Base-by-base conservation (phyloP, 1,140 invertebrate genomes). In the Danaus melanippus region DNA sequence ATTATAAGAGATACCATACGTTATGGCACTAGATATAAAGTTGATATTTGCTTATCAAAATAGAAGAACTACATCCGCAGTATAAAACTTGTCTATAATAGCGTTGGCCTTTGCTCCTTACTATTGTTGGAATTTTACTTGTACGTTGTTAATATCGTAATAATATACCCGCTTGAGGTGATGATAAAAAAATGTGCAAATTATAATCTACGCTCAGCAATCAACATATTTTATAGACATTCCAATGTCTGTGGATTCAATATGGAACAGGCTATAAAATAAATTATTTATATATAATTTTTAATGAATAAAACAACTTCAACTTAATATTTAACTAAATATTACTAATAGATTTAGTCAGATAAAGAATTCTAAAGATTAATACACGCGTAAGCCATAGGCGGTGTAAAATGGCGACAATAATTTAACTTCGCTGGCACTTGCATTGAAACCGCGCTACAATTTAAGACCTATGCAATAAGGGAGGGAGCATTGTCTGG, bases 381-480 rank as follows among this genome's bases (percentile, higher is more conserved):
- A 71, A 66, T 52, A 57, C 78, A 83, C 74, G 77, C 78, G 74
- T 79, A 67, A 46, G 53, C 64, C 42, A 71, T 63, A 69, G 73
- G 71, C 74, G 67, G 69, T 76, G 81, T 78, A 67, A 74, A 69
- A 76, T 77, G 71, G 73, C 69, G 69, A 79, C 79, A 76, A 85
- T 85, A 82, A 84, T 79, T 85, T 82, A 85, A 77, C 72, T 79
- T 84, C 79, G 75, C 64, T 55, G 65, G 74, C 79, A 80, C 74
- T 81, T 81, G 80, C 79, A 84, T 85, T 82, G 76, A 81, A 79
- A 83, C 80, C 80, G 67, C 78, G 74, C 64, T 67, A 81, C 77
- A 79, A 86, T 86, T 86, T 86, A 86, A 84, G 79, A 76, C 70
- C 78, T 71, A 67, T 74, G 79, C 76, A 79, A 84, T 84, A 86